Evolutionary conservation across 2,888 invertebrate genomes (phyloP).

Genomic region (Tuberolachnus salignus): DNA sequence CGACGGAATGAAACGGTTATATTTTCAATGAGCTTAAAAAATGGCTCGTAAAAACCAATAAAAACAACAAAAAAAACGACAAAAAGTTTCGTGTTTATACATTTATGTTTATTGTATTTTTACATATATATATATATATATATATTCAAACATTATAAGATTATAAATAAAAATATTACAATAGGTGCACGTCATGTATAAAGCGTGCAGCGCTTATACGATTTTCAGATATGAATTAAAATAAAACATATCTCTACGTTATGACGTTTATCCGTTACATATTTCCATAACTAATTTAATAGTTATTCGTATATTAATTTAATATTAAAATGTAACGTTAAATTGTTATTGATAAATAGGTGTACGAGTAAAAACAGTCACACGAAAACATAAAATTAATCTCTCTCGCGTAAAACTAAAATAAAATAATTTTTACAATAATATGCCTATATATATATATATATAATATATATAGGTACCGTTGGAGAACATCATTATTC

Average conservation of each 20-base stretch:
- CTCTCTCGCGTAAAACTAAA: conserved; percentile 41
- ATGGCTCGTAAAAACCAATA: too few species aligned
- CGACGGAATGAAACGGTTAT: too few species aligned
- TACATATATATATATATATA: too few species aligned
- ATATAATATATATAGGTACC: too few species aligned
- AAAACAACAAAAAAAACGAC: too few species aligned
- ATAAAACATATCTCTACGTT: background rate
- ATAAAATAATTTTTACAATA: conserved; percentile 18
- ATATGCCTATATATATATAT: too few species aligned
- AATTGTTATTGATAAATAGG: background rate
- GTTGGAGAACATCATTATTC: conserved; percentile 7
- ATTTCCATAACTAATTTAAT: conserved; percentile 13
- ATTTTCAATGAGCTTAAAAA: too few species aligned
- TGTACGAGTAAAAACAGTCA: conserved; percentile 43
- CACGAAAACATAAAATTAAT: conserved; percentile 27
- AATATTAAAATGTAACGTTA: background rate
- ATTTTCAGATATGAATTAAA: conserved; percentile 18
- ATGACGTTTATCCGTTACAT: conserved; percentile 1
- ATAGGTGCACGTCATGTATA: background rate
- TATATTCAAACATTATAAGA: too few species aligned
- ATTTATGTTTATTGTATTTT: too few species aligned
- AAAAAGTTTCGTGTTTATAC: too few species aligned
- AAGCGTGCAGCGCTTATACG: background rate
- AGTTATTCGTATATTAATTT: background rate
- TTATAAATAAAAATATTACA: background rate